Evolutionary conservation across 2,113 vertebrate species (phyloP).

Genomic region (Plecotus auritus): DNA sequence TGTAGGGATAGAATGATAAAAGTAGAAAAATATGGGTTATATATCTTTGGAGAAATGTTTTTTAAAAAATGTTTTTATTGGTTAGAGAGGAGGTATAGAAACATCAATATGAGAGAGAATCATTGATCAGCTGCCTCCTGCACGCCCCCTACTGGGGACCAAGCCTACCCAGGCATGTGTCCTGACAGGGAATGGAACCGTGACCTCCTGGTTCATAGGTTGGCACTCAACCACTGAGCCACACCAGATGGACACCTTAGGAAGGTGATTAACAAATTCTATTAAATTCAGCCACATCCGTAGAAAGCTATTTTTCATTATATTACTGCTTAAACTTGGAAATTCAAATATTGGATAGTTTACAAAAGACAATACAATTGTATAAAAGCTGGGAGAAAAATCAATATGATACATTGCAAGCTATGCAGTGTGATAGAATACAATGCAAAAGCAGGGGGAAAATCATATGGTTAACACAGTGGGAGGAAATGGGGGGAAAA

Average conservation of each 20-base stretch:
- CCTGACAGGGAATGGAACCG: too few relatives aligned
- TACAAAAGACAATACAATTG: neutral
- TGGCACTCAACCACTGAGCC: too few relatives aligned
- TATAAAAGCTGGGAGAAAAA: constrained; percentile 14
- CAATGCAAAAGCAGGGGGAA: neutral
- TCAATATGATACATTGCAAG: neutral
- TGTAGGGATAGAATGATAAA: neutral
- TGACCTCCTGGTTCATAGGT: too few relatives aligned
- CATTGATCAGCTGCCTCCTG: too few relatives aligned
- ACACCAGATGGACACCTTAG: neutral
- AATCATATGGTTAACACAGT: neutral
- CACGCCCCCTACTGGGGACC: too few relatives aligned
- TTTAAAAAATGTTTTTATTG: neutral
- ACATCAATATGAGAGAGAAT: too few relatives aligned
- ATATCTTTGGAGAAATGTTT: neutral
- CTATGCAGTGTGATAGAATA: neutral
- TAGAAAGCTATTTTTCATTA: neutral
- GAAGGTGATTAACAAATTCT: neutral
- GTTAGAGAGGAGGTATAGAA: too few relatives aligned
- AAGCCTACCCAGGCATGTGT: too few relatives aligned
- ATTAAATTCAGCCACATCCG: neutral
- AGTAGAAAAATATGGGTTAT: neutral
- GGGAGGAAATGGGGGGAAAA: neutral
- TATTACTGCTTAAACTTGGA: neutral
- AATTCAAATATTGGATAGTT: neutral